A percentile compares a stretch with the other conserved stretches of the same genome.
Conservation (phyloP, 2,888 invertebrate species). For the Netelia virgata region DNA sequence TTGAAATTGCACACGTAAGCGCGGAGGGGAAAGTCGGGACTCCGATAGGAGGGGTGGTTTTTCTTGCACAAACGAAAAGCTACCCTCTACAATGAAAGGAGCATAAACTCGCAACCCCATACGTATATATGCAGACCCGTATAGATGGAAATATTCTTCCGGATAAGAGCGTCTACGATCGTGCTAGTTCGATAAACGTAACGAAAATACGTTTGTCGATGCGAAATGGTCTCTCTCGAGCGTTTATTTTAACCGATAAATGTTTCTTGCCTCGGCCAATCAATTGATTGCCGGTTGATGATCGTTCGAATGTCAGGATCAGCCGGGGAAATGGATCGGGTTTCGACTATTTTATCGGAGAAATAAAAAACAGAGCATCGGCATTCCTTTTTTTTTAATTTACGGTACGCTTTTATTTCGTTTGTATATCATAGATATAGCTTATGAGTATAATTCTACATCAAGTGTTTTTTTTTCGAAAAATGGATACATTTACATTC, state of each 20-base stretch:
- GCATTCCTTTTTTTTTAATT: conserved; percentile 72
- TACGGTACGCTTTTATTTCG: conserved; percentile 84
- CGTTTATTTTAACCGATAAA: conserved; percentile 32
- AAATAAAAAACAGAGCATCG: conserved; percentile 55
- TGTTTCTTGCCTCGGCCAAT: conserved; percentile 48
- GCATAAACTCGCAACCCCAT: conserved; percentile 8
- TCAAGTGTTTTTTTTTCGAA: conserved; percentile 83
- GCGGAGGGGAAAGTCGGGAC: conserved; percentile 41
- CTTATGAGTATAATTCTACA: conserved; percentile 85
- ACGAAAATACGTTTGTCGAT: conserved; percentile 50
- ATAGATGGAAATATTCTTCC: conserved; percentile 28
- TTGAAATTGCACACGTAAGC: conserved; percentile 61
- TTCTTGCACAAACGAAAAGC: conserved; percentile 33
- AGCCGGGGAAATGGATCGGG: conserved; percentile 14
- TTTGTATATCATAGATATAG: conserved; percentile 85
- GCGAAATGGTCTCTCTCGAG: conserved; percentile 15
- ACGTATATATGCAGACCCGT: neutral
- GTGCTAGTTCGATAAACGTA: conserved; percentile 50
- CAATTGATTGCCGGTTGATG: conserved; percentile 56
- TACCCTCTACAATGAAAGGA: conserved; percentile 30
- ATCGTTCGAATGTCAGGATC: conserved; percentile 29
- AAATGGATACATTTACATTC: conserved; percentile 85
- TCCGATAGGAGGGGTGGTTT: conserved; percentile 10
- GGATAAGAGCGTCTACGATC: conserved; percentile 42
- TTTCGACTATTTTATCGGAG: neutral